Percentiles rank a stretch among this genome's conserved stretches.
phyloP scores from a whole-genome alignment of 2,113 vertebrate species.

The Apteryx owenii region DNA sequence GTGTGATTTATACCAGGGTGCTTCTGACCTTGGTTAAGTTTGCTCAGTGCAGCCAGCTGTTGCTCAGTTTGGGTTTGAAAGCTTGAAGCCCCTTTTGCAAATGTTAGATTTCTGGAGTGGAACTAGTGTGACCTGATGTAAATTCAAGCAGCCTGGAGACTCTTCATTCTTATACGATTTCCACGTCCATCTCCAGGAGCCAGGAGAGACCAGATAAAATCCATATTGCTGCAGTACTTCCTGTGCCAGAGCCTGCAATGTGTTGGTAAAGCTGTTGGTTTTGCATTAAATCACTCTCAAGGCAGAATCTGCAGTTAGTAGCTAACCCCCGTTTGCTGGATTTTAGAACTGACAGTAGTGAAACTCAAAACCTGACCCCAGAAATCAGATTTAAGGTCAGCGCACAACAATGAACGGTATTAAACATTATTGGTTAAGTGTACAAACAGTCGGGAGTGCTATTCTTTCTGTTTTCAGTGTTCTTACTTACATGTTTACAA shows the following conservation, averaged over 20 bases:
- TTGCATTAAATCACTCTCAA: not conserved
- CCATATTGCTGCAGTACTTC: not conserved
- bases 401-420: not conserved
- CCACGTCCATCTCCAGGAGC: not conserved
- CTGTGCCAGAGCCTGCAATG: not conserved
- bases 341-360: not conserved
- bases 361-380: not conserved
- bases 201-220: not conserved
- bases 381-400: not conserved
- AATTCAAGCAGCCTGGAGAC: not conserved
- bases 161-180: not conserved
- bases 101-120: not conserved
- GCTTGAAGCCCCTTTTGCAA: not conserved
- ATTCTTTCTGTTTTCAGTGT: not conserved
- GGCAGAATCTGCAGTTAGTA: not conserved
- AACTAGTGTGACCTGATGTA: not conserved
- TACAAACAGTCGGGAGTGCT: not conserved
- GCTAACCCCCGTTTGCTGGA: not conserved
- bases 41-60: not conserved
- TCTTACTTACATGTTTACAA: not conserved
- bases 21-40: not conserved
- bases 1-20: not conserved
- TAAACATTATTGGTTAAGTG: not conserved
- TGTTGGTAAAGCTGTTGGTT: not conserved
- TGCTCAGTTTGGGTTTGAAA: not conserved